phyloP scores from a whole-genome alignment of 2,888 invertebrate genomes.

The Drosophila subquinaria region DNA sequence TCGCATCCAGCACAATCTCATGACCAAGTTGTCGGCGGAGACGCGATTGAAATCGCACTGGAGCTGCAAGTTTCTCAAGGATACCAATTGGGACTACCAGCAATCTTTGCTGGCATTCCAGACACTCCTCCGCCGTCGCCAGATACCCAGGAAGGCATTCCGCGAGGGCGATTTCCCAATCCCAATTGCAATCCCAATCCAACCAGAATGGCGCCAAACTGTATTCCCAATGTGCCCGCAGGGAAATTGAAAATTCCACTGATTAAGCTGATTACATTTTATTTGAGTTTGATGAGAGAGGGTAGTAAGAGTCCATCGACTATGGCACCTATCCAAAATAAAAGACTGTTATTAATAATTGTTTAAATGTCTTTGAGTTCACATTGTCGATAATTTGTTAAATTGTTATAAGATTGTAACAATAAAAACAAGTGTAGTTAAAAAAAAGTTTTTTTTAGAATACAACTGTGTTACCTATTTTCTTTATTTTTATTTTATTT shows the following conservation, averaged over 20 bases:
- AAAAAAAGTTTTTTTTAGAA: too few relatives aligned
- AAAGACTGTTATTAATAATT: neutral
- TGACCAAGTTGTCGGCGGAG: conserved; percentile 20
- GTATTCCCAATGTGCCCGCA: conserved; percentile 39
- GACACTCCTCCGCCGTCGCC: conserved; percentile 10
- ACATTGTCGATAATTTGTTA: neutral
- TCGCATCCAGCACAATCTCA: conserved; percentile 23
- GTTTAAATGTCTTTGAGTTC: neutral
- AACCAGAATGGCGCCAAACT: conserved; percentile 9
- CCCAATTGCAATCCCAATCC: too few relatives aligned
- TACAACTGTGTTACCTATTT: too few relatives aligned
- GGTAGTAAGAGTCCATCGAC: conserved; percentile 14
- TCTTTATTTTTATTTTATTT: too few relatives aligned
- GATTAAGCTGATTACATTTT: conserved; percentile 77
- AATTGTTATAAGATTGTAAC: neutral
- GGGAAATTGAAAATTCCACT: conserved; percentile 67
- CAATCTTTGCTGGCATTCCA: conserved; percentile 49
- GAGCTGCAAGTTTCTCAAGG: conserved; percentile 41
- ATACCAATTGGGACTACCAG: conserved; percentile 56
- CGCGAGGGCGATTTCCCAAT: neutral
- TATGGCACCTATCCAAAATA: neutral
- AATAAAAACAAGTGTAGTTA: too few relatives aligned
- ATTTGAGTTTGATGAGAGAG: conserved; percentile 54
- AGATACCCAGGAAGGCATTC: conserved; percentile 45
- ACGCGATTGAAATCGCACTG: conserved; percentile 41